A percentile compares a stretch with the other conserved stretches of the same genome.
phyloP scores from a whole-genome alignment of 2,888 invertebrate genomes.

The Stramonita haemastoma region DNA sequence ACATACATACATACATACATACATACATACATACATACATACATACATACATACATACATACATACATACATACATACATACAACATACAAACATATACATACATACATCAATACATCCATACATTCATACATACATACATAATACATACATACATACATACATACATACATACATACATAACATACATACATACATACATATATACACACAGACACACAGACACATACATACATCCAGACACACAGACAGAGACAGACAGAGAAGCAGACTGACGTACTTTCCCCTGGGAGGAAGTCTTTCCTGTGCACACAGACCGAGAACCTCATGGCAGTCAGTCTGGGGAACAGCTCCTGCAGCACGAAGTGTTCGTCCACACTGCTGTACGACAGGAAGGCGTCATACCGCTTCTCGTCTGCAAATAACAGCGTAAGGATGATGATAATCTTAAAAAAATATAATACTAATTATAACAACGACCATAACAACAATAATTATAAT shows the following conservation, averaged over 20 bases:
- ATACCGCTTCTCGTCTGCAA: slow-evolving; percentile 60
- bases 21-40: no score
- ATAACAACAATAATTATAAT: no score
- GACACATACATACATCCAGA: not conserved
- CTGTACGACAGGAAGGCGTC: slow-evolving; percentile 68
- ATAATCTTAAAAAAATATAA: not conserved
- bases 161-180: slow-evolving; percentile 11
- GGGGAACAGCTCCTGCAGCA: slow-evolving; percentile 58
- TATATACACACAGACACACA: not conserved
- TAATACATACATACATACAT: not conserved
- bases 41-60: no score
- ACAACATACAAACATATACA: no score
- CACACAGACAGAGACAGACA: not conserved
- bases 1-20: no score
- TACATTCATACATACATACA: not conserved
- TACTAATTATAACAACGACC: no score
- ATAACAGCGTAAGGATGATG: no score
- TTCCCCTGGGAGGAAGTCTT: slow-evolving; percentile 65
- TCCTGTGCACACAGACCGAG: slow-evolving; percentile 62
- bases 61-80: no score
- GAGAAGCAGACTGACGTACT: slow-evolving; percentile 51
- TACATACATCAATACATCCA: not conserved
- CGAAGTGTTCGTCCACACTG: slow-evolving; percentile 59
- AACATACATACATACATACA: slow-evolving; percentile 2
- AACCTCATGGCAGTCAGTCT: slow-evolving; percentile 61